These are phyloP conservation scores for Phytoseiulus persimilis DNA, from an alignment of 2,888 invertebrate species.

Conservation along the genomic window DNA sequence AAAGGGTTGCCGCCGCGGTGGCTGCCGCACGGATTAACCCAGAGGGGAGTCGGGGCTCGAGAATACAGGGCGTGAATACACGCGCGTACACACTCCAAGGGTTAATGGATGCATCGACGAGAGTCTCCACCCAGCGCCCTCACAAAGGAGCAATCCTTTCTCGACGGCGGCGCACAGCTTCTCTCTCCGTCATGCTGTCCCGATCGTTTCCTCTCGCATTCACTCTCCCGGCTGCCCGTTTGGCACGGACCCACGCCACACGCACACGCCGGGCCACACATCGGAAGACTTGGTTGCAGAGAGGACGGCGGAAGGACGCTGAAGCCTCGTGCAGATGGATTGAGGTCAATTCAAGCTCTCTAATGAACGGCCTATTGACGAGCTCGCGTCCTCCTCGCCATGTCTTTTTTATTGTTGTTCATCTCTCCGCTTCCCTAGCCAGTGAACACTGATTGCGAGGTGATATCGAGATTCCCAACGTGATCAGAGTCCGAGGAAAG, in stretches of 20 bases:
- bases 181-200: not conserved
- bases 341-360: constrained; percentile 36
- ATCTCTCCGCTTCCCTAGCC: not conserved
- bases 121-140: constrained; percentile 34
- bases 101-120: constrained; percentile 38
- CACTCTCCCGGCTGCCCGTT: not conserved
- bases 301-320: not conserved
- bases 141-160: constrained; percentile 34
- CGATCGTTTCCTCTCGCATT: not conserved
- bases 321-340: constrained; percentile 21
- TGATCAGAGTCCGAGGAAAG: too few species aligned
- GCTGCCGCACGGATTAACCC: constrained; percentile 9
- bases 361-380: constrained; percentile 25
- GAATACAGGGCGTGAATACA: constrained; percentile 35
- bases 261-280: not conserved
- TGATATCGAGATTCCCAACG: too few species aligned
- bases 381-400: not conserved
- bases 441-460: too few species aligned
- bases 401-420: not conserved
- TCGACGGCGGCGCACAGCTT: not conserved
- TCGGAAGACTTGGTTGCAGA: not conserved
- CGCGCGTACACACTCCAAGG: constrained; percentile 11
- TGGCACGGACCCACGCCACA: not conserved
- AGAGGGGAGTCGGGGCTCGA: not conserved
- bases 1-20: not conserved